These are phyloP conservation scores for Agonopterix alstromeriana DNA, from an alignment of 2,888 invertebrate genomes.

Conservation along the genomic window DNA sequence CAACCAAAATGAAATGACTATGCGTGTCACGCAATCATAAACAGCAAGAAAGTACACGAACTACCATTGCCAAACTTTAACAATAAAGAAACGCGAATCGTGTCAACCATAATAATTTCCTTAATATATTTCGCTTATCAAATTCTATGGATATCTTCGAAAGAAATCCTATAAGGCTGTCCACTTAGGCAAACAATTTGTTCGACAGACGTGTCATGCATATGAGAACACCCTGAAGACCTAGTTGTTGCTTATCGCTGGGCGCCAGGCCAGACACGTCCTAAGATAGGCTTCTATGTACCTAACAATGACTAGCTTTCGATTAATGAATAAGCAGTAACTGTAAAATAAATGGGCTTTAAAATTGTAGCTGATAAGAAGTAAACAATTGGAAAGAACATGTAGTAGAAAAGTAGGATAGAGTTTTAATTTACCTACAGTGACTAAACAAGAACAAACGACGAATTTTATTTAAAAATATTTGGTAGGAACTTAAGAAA, in stretches of 20 bases:
- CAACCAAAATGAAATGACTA: no score
- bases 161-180: conserved; percentile 33
- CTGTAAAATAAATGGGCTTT: no score
- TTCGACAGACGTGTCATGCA: conserved; percentile 43
- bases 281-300: conserved; percentile 18
- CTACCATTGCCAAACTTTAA: background rate
- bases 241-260: conserved; percentile 10
- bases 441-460: no score
- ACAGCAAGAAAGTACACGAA: background rate
- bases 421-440: no score
- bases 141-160: background rate
- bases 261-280: conserved; percentile 43
- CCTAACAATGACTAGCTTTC: conserved; percentile 24
- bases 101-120: conserved; percentile 4
- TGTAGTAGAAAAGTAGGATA: no score
- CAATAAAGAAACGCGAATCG: background rate
- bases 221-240: conserved; percentile 19
- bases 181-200: conserved; percentile 36
- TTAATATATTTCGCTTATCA: conserved; percentile 7
- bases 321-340: conserved; percentile 1
- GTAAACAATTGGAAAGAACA: no score
- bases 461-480: no score
- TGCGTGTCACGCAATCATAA: background rate
- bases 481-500: no score
- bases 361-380: no score